Evolutionary conservation across 2,113 vertebrate genomes (phyloP).

Genomic region (Halcyon senegalensis): DNA sequence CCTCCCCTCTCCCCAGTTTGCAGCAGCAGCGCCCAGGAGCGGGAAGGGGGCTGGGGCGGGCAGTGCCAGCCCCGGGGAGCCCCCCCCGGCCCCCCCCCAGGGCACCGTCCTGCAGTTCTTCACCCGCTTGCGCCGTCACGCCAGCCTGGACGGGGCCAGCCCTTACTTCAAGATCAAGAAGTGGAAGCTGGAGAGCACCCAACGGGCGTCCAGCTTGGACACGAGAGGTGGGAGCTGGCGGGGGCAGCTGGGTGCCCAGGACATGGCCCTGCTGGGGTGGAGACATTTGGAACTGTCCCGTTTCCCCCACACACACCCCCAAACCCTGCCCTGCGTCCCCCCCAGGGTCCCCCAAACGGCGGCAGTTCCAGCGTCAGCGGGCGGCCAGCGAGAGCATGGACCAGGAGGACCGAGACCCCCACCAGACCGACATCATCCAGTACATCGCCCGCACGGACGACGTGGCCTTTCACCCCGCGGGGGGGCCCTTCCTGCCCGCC

Average conservation of each 20-base stretch:
- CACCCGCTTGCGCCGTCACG: constrained; percentile 89
- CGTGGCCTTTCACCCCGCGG: constrained; percentile 73
- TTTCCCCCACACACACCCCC: not conserved
- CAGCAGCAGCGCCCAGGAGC: constrained; percentile 68
- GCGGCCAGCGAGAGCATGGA: constrained; percentile 97
- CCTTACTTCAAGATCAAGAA: constrained; percentile 97
- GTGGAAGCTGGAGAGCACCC: constrained; percentile 94
- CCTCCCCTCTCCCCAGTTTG: constrained; percentile 53
- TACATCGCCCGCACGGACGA: constrained; percentile 89
- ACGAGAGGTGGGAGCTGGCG: constrained; percentile 83
- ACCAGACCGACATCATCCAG: constrained; percentile 90
- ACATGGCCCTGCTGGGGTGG: not conserved
- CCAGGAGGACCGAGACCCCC: constrained; percentile 83
- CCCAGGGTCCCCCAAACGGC: constrained; percentile 90
- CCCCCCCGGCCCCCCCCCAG: constrained; percentile 52
- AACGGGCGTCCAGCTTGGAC: constrained; percentile 93
- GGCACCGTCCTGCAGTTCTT: constrained; percentile 90
- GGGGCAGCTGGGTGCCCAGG: not conserved
- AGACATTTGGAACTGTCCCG: rapidly evolving
- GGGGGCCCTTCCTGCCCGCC: constrained; percentile 81
- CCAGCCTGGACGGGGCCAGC: constrained; percentile 93
- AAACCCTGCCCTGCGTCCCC: not conserved
- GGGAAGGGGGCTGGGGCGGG: constrained; percentile 43
- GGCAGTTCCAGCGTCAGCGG: constrained; percentile 94
- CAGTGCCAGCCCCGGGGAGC: not conserved